Evolutionary conservation across 2,113 vertebrate species (phyloP).

Genomic region (Steatornis caripensis): DNA sequence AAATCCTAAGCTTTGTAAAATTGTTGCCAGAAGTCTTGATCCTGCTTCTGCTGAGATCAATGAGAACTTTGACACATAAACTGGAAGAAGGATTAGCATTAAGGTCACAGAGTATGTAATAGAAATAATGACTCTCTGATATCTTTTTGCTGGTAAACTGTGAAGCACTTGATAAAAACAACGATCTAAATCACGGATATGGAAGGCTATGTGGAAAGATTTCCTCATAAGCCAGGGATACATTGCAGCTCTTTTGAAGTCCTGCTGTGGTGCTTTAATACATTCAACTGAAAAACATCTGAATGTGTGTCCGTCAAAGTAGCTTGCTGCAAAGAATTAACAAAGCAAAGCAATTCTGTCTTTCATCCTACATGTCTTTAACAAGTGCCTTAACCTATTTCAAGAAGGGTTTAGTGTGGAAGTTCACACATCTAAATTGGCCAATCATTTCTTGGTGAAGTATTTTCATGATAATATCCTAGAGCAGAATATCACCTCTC

Average conservation of each 20-base stretch:
- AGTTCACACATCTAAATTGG: background rate
- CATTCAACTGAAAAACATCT: background rate
- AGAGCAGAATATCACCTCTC: background rate
- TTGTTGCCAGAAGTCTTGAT: background rate
- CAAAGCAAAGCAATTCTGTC: background rate
- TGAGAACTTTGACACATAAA: background rate
- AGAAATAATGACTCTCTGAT: background rate
- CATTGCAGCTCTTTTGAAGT: background rate
- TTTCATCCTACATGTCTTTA: background rate
- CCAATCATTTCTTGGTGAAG: background rate
- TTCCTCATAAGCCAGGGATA: background rate
- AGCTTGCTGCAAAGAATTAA: background rate
- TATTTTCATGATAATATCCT: background rate
- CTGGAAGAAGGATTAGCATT: background rate
- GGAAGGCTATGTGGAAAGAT: background rate
- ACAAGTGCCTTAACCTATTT: background rate
- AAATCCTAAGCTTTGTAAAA: background rate
- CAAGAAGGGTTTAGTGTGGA: background rate
- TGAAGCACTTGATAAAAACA: background rate
- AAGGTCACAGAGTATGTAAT: background rate
- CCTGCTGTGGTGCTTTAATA: background rate
- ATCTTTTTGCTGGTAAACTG: background rate
- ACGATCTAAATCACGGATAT: background rate
- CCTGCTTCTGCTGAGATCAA: background rate
- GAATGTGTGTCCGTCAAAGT: background rate